A percentile compares a stretch with the other conserved stretches of the same genome.
These are phyloP conservation scores for Pyrgus malvae DNA, from an alignment of 2,888 invertebrate genomes.

Conservation along the genomic window DNA sequence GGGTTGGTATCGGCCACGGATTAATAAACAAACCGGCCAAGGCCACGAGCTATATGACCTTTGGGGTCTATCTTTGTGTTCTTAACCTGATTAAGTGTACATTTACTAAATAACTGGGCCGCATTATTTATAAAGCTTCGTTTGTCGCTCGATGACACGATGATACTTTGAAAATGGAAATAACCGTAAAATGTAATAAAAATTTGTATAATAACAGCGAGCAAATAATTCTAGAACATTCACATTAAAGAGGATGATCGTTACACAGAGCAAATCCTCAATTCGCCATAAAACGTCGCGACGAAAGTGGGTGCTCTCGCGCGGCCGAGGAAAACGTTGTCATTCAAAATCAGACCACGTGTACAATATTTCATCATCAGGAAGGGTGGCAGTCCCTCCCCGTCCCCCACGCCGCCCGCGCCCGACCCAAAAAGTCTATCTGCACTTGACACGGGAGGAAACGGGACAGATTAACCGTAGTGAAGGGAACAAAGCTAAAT, in stretches of 20 bases:
- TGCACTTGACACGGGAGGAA: constrained; percentile 81
- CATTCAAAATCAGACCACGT: constrained; percentile 88
- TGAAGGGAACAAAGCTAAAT: constrained; percentile 82
- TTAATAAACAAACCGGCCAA: constrained; percentile 78
- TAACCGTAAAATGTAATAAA: neutral
- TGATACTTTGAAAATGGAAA: too few species aligned
- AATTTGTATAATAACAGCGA: neutral
- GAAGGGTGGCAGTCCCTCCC: constrained; percentile 62
- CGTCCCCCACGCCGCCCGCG: constrained; percentile 45
- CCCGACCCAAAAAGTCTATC: constrained; percentile 80
- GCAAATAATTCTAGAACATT: constrained; percentile 34
- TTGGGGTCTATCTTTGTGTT: constrained; percentile 57
- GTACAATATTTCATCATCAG: constrained; percentile 88
- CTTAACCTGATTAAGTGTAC: constrained; percentile 36
- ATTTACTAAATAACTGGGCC: neutral
- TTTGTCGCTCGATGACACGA: too few species aligned
- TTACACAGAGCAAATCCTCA: constrained; percentile 63
- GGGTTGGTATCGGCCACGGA: constrained; percentile 66
- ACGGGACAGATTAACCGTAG: constrained; percentile 81
- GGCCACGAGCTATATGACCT: constrained; percentile 64
- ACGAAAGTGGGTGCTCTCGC: constrained; percentile 59
- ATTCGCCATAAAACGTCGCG: constrained; percentile 74
- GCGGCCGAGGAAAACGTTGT: constrained; percentile 83
- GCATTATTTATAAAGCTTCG: neutral
- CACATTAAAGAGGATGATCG: constrained; percentile 54